phyloP scores from a whole-genome alignment of 2,113 vertebrate genomes.

The Hypocryptadius cinnamomeus region DNA sequence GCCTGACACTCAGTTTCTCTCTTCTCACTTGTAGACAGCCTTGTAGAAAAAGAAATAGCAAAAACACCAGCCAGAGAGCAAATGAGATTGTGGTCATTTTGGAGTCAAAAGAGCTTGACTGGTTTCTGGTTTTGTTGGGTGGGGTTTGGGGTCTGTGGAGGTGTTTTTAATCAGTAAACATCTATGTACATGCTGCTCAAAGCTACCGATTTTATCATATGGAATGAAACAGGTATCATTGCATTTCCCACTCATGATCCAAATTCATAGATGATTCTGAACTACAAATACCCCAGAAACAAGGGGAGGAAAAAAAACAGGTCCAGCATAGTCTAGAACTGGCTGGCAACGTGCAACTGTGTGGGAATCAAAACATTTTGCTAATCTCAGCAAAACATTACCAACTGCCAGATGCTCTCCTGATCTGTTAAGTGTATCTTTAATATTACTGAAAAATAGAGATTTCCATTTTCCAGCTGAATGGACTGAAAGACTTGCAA shows the following conservation, averaged over 20 bases:
- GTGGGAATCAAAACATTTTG: not conserved
- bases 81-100: not conserved
- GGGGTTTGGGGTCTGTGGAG: not conserved
- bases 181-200: accelerated
- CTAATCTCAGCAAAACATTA: not conserved
- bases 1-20: not conserved
- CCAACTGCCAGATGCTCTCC: not conserved
- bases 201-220: not conserved
- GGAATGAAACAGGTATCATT: not conserved
- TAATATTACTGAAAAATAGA: not conserved
- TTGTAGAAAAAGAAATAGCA: not conserved
- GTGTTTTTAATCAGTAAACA: not conserved
- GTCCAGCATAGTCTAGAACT: not conserved
- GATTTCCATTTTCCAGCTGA: not conserved
- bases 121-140: not conserved
- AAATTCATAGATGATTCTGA: not conserved
- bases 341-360: not conserved
- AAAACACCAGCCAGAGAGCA: not conserved
- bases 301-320: not conserved
- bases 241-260: not conserved
- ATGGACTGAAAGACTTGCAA: not conserved
- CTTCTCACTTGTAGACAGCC: not conserved
- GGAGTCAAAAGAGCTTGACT: not conserved
- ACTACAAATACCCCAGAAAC: not conserved
- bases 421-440: not conserved